These are phyloP conservation scores for Drosophila emarginata DNA, from an alignment of 2,888 invertebrate species.

Conservation along the genomic window DNA sequence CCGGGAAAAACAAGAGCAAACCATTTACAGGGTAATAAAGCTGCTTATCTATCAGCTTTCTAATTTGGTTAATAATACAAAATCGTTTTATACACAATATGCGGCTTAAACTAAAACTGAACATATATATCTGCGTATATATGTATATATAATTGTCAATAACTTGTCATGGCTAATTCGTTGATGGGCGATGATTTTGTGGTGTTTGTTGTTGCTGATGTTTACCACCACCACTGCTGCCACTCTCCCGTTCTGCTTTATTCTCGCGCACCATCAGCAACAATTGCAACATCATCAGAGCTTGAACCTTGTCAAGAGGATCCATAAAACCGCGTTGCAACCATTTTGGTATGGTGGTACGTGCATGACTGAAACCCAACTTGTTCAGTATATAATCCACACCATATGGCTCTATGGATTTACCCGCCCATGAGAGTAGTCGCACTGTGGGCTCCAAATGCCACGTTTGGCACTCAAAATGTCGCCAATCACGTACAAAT, in stretches of 20 bases:
- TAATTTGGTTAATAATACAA: conserved; percentile 34
- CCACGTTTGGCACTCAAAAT: conserved; percentile 97
- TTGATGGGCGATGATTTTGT: conserved; percentile 57
- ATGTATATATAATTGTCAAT: conserved; percentile 41
- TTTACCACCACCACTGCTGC: conserved; percentile 24
- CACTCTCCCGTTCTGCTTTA: conserved; percentile 69
- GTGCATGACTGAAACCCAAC: conserved; percentile 97
- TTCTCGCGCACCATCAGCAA: conserved; percentile 85
- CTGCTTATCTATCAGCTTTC: conserved; percentile 15
- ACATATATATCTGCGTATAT: conserved; percentile 17
- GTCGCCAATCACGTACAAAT: conserved; percentile 92
- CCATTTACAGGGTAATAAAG: conserved; percentile 34
- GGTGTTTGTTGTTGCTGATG: conserved; percentile 20
- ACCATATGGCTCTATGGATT: conserved; percentile 98
- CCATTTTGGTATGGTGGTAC: conserved; percentile 99
- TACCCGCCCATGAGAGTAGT: conserved; percentile 94
- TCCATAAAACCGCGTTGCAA: conserved; percentile 99
- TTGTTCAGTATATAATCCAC: conserved; percentile 99
- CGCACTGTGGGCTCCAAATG: conserved; percentile 96
- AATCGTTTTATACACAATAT: conserved; percentile 42
- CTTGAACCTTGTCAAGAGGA: conserved; percentile 95
- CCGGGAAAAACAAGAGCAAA: conserved; percentile 32
- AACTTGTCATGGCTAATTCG: conserved; percentile 62
- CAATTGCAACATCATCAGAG: conserved; percentile 89
- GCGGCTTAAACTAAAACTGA: conserved; percentile 51